phyloP scores from a whole-genome alignment of 2,797 vertebrate genomes.

The Pyrocephalus nanus region DNA sequence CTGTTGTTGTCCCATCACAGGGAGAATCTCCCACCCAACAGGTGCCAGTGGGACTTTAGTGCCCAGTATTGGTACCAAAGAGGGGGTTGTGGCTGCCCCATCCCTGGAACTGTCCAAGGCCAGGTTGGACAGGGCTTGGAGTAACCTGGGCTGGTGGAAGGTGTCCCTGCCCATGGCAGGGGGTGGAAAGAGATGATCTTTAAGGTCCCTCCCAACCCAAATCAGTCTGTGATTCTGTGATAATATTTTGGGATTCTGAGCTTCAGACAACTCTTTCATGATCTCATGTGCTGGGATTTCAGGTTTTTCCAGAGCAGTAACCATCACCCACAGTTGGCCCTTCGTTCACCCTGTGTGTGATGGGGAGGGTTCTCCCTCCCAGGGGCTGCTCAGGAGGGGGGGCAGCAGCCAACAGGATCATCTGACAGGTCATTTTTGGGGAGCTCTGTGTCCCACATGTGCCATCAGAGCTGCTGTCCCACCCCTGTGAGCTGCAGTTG shows the following conservation, averaged over 20 bases:
- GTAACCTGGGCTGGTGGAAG: not conserved
- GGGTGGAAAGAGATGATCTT: rapidly evolving
- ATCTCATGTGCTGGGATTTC: not conserved
- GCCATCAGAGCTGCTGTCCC: not conserved
- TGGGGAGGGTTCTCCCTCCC: not conserved
- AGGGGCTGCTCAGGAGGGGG: not conserved
- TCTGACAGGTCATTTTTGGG: not conserved
- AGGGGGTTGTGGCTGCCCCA: not conserved
- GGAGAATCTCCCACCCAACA: not conserved
- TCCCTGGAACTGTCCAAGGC: not conserved
- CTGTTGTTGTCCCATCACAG: not conserved
- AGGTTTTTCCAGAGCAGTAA: not conserved
- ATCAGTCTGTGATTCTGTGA: not conserved
- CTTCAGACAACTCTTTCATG: not conserved
- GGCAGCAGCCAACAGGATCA: not conserved
- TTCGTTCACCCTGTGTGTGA: not conserved
- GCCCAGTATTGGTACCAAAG: not conserved
- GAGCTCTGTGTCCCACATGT: not conserved
- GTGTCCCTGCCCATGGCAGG: not conserved
- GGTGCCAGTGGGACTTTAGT: not conserved
- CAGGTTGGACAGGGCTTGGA: not conserved
- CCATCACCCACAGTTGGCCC: rapidly evolving
- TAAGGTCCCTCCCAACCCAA: not conserved
- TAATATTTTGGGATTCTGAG: not conserved
- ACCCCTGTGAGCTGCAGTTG: not conserved